phyloP scores from a whole-genome alignment of 2,113 vertebrate species.

The Oncorhynchus kisutch region DNA sequence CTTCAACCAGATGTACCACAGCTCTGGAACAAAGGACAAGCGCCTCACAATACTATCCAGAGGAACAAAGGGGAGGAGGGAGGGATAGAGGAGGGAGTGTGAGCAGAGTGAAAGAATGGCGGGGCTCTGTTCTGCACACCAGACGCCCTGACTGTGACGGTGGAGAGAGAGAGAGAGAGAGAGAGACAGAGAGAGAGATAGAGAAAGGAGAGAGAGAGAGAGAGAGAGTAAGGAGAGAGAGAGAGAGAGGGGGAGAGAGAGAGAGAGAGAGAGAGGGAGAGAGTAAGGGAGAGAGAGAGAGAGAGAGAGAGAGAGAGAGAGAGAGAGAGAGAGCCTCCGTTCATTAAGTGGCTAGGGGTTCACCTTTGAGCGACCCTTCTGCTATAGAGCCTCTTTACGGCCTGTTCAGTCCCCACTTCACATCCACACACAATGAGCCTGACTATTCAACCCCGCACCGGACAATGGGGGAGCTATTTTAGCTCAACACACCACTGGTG shows the following conservation, averaged over 20 bases:
- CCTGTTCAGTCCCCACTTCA: conserved; percentile 69
- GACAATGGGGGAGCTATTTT: conserved; percentile 73
- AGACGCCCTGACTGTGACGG: conserved; percentile 67
- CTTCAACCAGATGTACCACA: conserved; percentile 76
- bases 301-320: conserved; percentile 29
- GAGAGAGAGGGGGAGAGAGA: conserved; percentile 57
- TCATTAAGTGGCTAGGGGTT: conserved; percentile 57
- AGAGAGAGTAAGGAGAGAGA: conserved; percentile 59
- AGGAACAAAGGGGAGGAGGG: conserved; percentile 34
- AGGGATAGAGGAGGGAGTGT: conserved; percentile 13
- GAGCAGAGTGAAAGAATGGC: conserved; percentile 26
- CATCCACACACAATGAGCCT: conserved; percentile 73
- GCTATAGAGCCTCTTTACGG: conserved; percentile 72
- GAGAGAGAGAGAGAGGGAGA: conserved; percentile 47
- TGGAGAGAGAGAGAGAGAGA: conserved; percentile 61
- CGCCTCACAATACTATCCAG: conserved; percentile 75
- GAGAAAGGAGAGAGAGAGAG: conserved; percentile 54
- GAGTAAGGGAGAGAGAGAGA: conserved; percentile 31
- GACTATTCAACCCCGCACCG: conserved; percentile 60
- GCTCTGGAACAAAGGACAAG: conserved; percentile 77
- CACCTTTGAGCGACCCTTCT: conserved; percentile 73
- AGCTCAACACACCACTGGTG: conserved; percentile 62
- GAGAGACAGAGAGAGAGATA: too few species aligned
- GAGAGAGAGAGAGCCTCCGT: conserved; percentile 39
- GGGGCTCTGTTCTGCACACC: conserved; percentile 64